Percentiles rank a stretch among this genome's conserved stretches.
phyloP scores from a whole-genome alignment of 2,113 vertebrate species.

The pig (Sus scrofa) region T2T-Sscrofa CM000823.6:54823501-54824000 shows the following conservation, averaged over 20 bases:
- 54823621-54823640: background rate
- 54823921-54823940: slow-evolving; percentile 50
- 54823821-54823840: background rate
- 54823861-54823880: background rate
- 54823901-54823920: slow-evolving; percentile 1
- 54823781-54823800: background rate
- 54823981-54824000: slow-evolving; percentile 75
- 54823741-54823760: background rate
- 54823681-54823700: background rate
- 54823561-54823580: background rate
- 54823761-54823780: background rate
- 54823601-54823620: slow-evolving; percentile 39
- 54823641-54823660: background rate
- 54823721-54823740: slow-evolving; percentile 13
- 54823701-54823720: slow-evolving; percentile 4
- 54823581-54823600: background rate
- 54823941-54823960: slow-evolving; percentile 68
- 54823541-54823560: background rate
- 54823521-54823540: background rate
- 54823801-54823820: background rate
- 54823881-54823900: slow-evolving; percentile 4
- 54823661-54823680: slow-evolving; percentile 51
- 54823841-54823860: background rate
- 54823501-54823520: background rate
- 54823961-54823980: slow-evolving; percentile 67